Conservation (phyloP, 1,140 invertebrate species). For the Goniozus legneri region DNA sequence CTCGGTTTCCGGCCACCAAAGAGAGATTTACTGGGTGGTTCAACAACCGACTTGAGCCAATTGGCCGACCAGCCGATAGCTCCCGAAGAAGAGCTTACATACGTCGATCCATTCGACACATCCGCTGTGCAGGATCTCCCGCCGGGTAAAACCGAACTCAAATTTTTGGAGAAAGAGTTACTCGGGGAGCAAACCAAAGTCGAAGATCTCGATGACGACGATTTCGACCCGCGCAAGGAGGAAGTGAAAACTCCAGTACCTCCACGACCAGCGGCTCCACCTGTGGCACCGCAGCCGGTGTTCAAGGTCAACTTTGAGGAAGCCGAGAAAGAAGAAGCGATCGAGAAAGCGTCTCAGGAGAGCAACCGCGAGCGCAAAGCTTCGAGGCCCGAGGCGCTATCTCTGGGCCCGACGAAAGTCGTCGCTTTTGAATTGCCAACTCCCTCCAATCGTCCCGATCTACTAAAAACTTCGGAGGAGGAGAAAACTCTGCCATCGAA, state of each 20-base stretch:
- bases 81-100: constrained; percentile 59
- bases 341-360: constrained; percentile 2
- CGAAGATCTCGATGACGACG: constrained; percentile 46
- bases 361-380: constrained; percentile 40
- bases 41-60: constrained; percentile 69
- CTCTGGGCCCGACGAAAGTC: constrained; percentile 55
- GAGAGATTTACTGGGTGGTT: constrained; percentile 69
- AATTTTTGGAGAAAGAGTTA: constrained; percentile 74
- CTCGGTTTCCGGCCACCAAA: constrained; percentile 13
- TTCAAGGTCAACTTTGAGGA: constrained; percentile 35
- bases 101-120: constrained; percentile 83
- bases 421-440: constrained; percentile 68
- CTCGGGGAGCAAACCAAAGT: constrained; percentile 51
- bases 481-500: constrained; percentile 59
- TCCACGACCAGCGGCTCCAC: constrained; percentile 1
- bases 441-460: constrained; percentile 54
- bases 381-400: constrained; percentile 61
- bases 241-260: constrained; percentile 2
- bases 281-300: neutral
- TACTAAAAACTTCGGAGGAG: constrained; percentile 60
- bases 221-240: constrained; percentile 71
- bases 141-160: constrained; percentile 74
- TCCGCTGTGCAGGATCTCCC: constrained; percentile 68
- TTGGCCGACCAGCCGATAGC: constrained; percentile 67
- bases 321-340: constrained; percentile 37